Evolutionary conservation across 1,140 invertebrate genomes (phyloP), one percentile per base, ranked within the genome.

Genomic region (Meloidogyne chitwoodi): DNA sequence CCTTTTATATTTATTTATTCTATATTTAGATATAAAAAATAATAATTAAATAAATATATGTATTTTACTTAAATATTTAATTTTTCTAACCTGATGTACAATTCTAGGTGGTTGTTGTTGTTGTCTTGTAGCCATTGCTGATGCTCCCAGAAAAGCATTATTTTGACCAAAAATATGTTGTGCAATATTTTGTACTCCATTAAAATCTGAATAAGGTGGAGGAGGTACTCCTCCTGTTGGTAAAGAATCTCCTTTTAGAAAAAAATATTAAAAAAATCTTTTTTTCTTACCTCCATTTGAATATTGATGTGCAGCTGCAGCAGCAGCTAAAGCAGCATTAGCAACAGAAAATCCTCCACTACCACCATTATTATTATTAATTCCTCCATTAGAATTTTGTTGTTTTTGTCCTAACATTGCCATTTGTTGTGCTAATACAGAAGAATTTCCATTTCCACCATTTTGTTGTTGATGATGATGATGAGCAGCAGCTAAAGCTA

Each of bases 151-250:
- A 10, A 73, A 73, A 61, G 64, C 64, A 63, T 63, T 73, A 19
- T 26, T 29, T 19, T 61, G 56, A n/a, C 71, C 71, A 12, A 73
- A 73, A 73, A 73, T 73, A 16, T 73, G 71, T 64, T 83, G 82
- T 64, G 81, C 83, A 71, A 80, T 80, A 68, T 80, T 80, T 56
- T 73, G 48, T n/a, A 82, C 77, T 19, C 82, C 82, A 65, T 82
- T 84, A 74, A 82, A 82, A 56, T 82, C 80, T 22, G 82, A 48
- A 19, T 76, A 63, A 24, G 56, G 34, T 24, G 27, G 29, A 12
- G 68, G 62, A 29, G 63, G 22, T 19, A 26, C 41, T n/a, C 22
- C 63, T 12, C 22, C 63, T 12, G 71, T 56, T 22, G 61, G 27
- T 38, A 22, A 38, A 24, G 38, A 29, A 56, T 56, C 19, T n/a